Percentiles rank a stretch among this genome's conserved stretches.
Conservation (phyloP, 2,113 vertebrate species). For the Erythrocercus mccallii region DNA sequence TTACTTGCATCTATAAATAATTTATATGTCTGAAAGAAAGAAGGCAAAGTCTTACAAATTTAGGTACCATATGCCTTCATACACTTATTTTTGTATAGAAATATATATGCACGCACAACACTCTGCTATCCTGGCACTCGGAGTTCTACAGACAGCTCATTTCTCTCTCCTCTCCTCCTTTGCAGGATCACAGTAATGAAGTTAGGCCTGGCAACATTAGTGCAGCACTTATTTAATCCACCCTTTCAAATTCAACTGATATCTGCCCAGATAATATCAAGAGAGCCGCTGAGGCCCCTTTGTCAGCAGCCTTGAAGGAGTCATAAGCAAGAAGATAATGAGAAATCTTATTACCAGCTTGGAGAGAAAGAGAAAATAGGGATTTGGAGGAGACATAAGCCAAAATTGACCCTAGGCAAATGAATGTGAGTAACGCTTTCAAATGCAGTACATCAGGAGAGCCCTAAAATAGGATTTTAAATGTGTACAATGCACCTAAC, state of each 20-base stretch:
- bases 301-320: slow-evolving; percentile 14
- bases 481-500: neutral
- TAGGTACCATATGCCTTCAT: neutral
- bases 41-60: neutral
- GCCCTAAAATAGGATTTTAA: neutral
- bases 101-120: neutral
- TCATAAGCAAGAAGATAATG: slow-evolving; percentile 24
- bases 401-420: neutral
- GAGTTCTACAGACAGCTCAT: neutral
- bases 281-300: slow-evolving; percentile 2
- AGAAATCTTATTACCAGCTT: slow-evolving; percentile 33
- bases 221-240: slow-evolving; percentile 29
- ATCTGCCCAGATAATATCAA: slow-evolving; percentile 8
- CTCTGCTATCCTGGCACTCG: neutral
- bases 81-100: slow-evolving; percentile 4
- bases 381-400: neutral
- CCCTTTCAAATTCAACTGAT: slow-evolving; percentile 42
- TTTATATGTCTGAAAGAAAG: slow-evolving; percentile 1
- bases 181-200: neutral
- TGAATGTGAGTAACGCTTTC: neutral
- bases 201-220: slow-evolving; percentile 28
- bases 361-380: slow-evolving; percentile 1
- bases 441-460: neutral
- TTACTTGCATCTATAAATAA: slow-evolving; percentile 28
- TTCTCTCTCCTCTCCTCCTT: neutral